Conservation (phyloP, 2,888 invertebrate genomes). For the Dasysyrphus tricinctus region DNA sequence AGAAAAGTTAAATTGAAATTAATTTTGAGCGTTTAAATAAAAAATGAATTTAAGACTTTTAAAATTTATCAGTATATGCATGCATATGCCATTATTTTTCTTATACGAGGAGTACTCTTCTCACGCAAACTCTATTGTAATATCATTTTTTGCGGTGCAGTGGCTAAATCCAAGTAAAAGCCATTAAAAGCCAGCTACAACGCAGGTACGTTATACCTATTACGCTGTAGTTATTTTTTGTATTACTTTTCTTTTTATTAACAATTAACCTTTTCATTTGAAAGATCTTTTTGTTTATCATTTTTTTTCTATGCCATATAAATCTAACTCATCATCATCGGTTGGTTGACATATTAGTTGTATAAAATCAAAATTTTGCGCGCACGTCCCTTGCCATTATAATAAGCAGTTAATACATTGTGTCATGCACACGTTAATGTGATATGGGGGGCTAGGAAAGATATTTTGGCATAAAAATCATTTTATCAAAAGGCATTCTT, state of each 20-base stretch:
- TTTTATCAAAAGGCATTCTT: slow-evolving; percentile 42
- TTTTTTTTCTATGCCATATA: slow-evolving; percentile 23
- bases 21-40: no score
- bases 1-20: no score
- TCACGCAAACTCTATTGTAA: slow-evolving; percentile 10
- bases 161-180: slow-evolving; percentile 14
- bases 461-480: slow-evolving; percentile 64
- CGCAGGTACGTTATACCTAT: background rate
- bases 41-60: no score
- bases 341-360: slow-evolving; percentile 45
- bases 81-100: background rate
- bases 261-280: slow-evolving; percentile 34
- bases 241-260: background rate
- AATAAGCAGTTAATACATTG: slow-evolving; percentile 70
- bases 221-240: slow-evolving; percentile 2
- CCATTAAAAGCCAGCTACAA: background rate
- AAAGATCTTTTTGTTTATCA: slow-evolving; percentile 37
- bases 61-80: no score
- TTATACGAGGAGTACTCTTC: background rate
- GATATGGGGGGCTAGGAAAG: background rate
- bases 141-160: background rate
- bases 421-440: slow-evolving; percentile 69
- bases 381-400: slow-evolving; percentile 53
- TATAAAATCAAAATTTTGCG: slow-evolving; percentile 16
- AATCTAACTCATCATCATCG: slow-evolving; percentile 4